Base-by-base conservation (phyloP, 2,113 vertebrate species). In the Oreotrochilus melanogaster region DNA sequence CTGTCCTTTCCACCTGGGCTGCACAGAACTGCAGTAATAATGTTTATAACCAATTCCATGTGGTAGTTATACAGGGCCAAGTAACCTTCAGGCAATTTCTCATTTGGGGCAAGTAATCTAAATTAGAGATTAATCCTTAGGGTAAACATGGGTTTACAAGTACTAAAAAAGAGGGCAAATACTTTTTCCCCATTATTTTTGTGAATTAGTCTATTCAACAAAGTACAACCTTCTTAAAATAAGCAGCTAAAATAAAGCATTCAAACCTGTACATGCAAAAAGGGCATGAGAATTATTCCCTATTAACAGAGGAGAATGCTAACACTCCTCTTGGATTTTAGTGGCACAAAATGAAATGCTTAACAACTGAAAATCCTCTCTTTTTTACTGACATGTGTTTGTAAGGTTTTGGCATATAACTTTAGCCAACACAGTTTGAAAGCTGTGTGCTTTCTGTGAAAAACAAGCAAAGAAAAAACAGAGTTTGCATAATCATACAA, bases 121-220 rank as follows among this genome's bases (percentile, higher is more conserved):
- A 94, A 95, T 89, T 94, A 76, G 89, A 82, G 69, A 92, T 95
- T 95, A 90, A 95, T 96, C 93, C 86, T 72, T 87, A 89, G 64
- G 39, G 86, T 86, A 91, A 54, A 81, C 45, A 71, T 21, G 16
- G 79, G 30, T 3, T 96, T 86, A 66, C n/a, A 88, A 64, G 37
- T 65, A 89, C 83, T 89, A 79, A 87, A 94, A 18, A 94, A 18
- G 62, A 93, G 33, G 35, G 57, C n/a, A 89, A 95, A 95, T 62
- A 81, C 42, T 89, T 81, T 70, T 42, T 60, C 43, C 91, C 37
- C 61, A 50, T 88, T 89, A 72, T 82, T 87, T 96, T 89, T 86
- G 37, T 85, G 65, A 82, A 47, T 81, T 89, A 83, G 16, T 56
- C 84, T 75, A 78, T 92, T 84, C 80, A 92, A 73, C 50, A 71